Percentiles rank a stretch among this genome's conserved stretches.
Conservation (phyloP, 2,797 vertebrate species). For the Tragelaphus oryx region DNA sequence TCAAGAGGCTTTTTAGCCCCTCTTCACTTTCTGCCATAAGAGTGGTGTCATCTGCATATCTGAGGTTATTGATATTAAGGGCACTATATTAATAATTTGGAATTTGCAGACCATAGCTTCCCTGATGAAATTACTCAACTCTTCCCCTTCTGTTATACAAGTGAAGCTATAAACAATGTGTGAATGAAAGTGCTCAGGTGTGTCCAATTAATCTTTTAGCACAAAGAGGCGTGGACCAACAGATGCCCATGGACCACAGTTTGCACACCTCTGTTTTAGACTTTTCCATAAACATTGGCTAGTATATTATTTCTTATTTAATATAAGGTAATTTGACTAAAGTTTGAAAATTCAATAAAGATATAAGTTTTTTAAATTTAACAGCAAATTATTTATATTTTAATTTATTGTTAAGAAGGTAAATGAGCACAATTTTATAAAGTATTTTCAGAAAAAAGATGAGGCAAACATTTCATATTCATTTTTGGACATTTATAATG, state of each 20-base stretch:
- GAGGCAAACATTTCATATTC: neutral
- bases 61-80: too few species aligned
- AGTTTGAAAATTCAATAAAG: neutral
- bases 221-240: neutral
- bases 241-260: neutral
- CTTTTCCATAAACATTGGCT: neutral
- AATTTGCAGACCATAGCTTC: neutral
- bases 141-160: neutral
- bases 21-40: too few species aligned
- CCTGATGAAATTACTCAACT: neutral
- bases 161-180: neutral
- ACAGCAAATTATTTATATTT: neutral
- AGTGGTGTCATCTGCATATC: too few species aligned
- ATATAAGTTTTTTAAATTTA: neutral
- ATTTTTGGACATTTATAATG: neutral
- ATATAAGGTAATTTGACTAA: neutral
- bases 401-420: neutral
- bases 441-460: neutral
- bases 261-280: neutral
- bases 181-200: neutral
- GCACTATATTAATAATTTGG: neutral
- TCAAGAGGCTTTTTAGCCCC: too few species aligned
- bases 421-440: neutral
- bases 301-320: neutral
- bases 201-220: neutral